Base-by-base conservation (phyloP, 1,140 invertebrate species). In the Bacillus rossius region DNA sequence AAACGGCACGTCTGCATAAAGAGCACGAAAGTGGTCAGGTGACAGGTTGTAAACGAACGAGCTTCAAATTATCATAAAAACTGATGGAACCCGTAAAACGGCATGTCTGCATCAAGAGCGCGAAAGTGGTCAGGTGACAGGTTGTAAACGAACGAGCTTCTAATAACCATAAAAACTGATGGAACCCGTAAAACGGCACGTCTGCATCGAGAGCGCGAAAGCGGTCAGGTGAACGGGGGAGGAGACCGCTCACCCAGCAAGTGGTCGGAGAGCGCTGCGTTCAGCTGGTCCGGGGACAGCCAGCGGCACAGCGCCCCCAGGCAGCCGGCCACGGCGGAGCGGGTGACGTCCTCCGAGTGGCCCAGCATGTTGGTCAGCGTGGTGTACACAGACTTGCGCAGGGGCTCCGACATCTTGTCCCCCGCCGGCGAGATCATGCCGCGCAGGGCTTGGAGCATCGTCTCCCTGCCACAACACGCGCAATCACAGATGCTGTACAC, bases 381-480 rank as follows among this genome's bases (percentile, higher is more conserved):
- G 1, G 72, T 65, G 59, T 88, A 82, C n/a, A 96, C 78, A 68
- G 86, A 83, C 67, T 89, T 87, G 22, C 86, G 84, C 59, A 94
- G 79, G 10, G 81, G 75, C 49, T 92, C 90, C 0, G 88, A 86
- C 85, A 98, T 92, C 78, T 95, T 96, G 59, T 89, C 84, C 4
- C 94, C 94, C 47, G 90, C 91, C 26, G 86, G 85, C 8, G 81
- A 83, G 34, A 96, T 81, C 29, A 94, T 85, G 57, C 87, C 86
- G 65, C 95, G 79, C 41, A 98, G 73, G 13, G 94, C 93, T 76
- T 95, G 92, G 26, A 97, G 72, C 81, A 91, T 91, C 2, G 94
- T 98, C 77, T 97, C 94, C 65, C 86, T 87, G 61, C n/a, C n/a
- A n/a, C n/a, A n/a, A n/a, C n/a, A n/a, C n/a, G n/a, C 62, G 68